Evolutionary conservation across 1,140 invertebrate genomes (phyloP).

Genomic region (Bombus breviceps): DNA sequence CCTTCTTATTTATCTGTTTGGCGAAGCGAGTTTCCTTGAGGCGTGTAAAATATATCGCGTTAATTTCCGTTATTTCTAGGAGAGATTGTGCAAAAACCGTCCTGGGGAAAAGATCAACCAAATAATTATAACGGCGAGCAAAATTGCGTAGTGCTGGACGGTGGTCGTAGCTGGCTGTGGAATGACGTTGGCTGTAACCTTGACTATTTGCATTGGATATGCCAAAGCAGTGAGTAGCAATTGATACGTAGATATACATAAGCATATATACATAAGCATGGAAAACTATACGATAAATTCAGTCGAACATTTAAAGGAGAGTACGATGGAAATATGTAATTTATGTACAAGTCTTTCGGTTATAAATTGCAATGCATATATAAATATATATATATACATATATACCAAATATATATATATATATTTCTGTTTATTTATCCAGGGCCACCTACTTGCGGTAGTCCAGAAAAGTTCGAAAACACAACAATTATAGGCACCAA

Average conservation of each 20-base stretch:
- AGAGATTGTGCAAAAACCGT: conserved; percentile 89
- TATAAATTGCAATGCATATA: background rate
- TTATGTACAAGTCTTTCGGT: background rate
- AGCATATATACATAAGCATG: background rate
- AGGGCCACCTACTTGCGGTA: conserved; percentile 93
- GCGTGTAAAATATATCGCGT: background rate
- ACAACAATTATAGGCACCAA: conserved; percentile 90
- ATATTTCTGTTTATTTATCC: background rate
- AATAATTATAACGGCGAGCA: conserved; percentile 98
- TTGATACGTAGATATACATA: background rate
- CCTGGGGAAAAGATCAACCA: conserved; percentile 96
- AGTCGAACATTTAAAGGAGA: background rate
- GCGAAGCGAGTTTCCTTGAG: no score
- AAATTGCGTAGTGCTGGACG: conserved; percentile 96
- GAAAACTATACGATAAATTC: background rate
- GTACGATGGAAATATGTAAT: background rate
- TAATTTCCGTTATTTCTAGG: conserved; percentile 81
- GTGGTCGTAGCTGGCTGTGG: conserved; percentile 94
- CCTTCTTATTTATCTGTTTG: background rate
- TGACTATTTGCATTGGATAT: conserved; percentile 96
- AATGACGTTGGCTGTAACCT: conserved; percentile 97
- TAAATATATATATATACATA: no score
- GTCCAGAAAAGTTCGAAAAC: conserved; percentile 92
- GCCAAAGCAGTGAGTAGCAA: conserved; percentile 90
- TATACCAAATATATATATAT: no score